These are phyloP conservation scores for Brevipalpus yothersi DNA, from an alignment of 1,140 invertebrate genomes.

Conservation along the genomic window DNA sequence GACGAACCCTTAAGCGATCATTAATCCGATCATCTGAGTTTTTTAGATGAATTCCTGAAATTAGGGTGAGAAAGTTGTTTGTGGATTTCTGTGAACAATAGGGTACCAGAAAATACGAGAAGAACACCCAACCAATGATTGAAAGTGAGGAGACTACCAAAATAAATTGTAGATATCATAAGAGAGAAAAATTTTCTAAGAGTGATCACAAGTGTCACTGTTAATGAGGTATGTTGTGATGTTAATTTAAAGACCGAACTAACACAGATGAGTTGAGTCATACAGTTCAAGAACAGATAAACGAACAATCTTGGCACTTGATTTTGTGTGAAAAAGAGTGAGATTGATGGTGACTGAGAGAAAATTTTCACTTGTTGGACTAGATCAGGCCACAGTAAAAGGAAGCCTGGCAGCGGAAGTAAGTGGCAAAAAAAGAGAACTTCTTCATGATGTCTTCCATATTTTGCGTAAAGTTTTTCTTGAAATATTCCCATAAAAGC, in stretches of 20 bases:
- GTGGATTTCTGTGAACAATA: constrained; percentile 54
- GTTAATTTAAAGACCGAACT: constrained; percentile 79
- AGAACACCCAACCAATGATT: constrained; percentile 76
- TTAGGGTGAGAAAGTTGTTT: neutral
- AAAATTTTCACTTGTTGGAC: constrained; percentile 31
- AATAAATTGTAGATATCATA: constrained; percentile 83
- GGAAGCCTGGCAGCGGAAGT: constrained; percentile 61
- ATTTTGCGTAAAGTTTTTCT: constrained; percentile 55
- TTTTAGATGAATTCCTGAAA: too few relatives aligned
- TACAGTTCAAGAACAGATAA: constrained; percentile 57
- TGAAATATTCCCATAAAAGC: constrained; percentile 92
- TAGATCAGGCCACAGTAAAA: constrained; percentile 46
- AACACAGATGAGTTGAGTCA: constrained; percentile 84
- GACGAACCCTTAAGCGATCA: too few relatives aligned
- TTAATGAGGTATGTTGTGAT: constrained; percentile 73
- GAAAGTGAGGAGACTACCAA: constrained; percentile 73
- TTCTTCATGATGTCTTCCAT: constrained; percentile 83
- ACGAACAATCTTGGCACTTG: constrained; percentile 43
- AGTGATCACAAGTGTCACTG: constrained; percentile 84
- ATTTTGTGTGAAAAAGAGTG: constrained; percentile 16
- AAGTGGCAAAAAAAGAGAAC: constrained; percentile 81
- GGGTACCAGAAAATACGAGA: constrained; percentile 71
- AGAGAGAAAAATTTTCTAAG: constrained; percentile 82
- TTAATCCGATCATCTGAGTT: too few relatives aligned
- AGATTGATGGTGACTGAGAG: constrained; percentile 16